These are phyloP conservation scores for Orthosia incerta DNA, from an alignment of 2,888 invertebrate genomes.

Conservation along the genomic window DNA sequence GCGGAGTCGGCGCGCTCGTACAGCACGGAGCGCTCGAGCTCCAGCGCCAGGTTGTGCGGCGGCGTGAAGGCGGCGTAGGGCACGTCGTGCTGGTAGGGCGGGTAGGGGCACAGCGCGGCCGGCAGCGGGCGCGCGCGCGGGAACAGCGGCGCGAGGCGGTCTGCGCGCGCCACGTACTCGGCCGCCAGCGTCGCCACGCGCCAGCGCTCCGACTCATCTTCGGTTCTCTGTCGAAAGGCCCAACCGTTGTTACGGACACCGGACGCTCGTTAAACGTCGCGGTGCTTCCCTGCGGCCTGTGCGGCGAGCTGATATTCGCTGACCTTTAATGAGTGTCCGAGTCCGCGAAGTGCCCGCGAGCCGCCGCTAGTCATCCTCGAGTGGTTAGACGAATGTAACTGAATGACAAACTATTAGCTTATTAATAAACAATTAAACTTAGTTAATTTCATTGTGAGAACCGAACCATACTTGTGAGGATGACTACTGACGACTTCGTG, in stretches of 20 bases:
- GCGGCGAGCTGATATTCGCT: conserved; percentile 40
- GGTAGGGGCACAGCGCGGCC: conserved; percentile 73
- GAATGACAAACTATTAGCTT: conserved; percentile 8
- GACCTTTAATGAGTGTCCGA: conserved; percentile 65
- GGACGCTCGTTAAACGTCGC: conserved; percentile 54
- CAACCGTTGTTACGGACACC: conserved; percentile 53
- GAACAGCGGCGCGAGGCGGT: conserved; percentile 81
- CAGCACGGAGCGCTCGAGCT: conserved; percentile 74
- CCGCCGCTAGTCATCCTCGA: conserved; percentile 51
- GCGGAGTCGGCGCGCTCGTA: conserved; percentile 59
- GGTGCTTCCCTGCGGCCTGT: conserved; percentile 48
- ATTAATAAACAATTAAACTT: background rate
- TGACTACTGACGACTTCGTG: conserved; percentile 52
- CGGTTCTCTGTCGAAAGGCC: conserved; percentile 67
- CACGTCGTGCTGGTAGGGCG: conserved; percentile 49
- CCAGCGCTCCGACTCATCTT: conserved; percentile 55
- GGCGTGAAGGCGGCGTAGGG: conserved; percentile 65
- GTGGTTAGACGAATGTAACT: background rate
- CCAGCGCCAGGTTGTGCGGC: conserved; percentile 74
- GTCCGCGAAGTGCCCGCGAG: conserved; percentile 59
- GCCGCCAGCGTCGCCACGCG: conserved; percentile 67
- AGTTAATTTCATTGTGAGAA: conserved; percentile 13
- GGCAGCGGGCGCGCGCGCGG: conserved; percentile 81
- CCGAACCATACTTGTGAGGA: conserved; percentile 38
- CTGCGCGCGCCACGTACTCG: conserved; percentile 85